Evolutionary conservation across 2,888 invertebrate species (phyloP).

Genomic region (Liopterus haemorrhoidalis): DNA sequence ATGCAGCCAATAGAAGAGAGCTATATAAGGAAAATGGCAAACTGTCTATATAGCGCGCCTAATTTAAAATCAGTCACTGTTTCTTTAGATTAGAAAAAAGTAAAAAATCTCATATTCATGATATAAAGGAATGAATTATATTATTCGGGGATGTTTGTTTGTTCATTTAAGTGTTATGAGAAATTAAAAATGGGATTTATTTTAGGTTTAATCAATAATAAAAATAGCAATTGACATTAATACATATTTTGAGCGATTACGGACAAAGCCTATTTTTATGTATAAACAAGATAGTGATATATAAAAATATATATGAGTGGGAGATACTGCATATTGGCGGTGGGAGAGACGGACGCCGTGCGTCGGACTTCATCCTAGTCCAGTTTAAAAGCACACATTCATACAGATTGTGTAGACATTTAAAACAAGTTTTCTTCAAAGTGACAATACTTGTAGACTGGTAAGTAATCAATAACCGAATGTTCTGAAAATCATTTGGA

Average conservation of each 20-base stretch:
- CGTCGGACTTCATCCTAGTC: constrained; percentile 21
- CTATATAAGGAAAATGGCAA: too few relatives aligned
- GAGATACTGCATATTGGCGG: constrained; percentile 19
- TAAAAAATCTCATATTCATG: too few relatives aligned
- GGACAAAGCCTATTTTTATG: constrained; percentile 17
- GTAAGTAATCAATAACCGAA: constrained; percentile 19
- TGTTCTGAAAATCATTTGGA: constrained; percentile 12
- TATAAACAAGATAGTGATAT: constrained; percentile 21
- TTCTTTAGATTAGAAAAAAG: too few relatives aligned
- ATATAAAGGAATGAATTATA: too few relatives aligned
- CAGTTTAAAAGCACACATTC: constrained; percentile 22
- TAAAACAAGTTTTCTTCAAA: constrained; percentile 9
- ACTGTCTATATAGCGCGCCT: too few relatives aligned
- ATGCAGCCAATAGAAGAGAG: too few relatives aligned
- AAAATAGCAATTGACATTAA: too few relatives aligned
- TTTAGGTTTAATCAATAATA: too few relatives aligned
- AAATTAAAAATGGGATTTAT: too few relatives aligned
- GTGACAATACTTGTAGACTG: constrained; percentile 17
- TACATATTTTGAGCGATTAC: constrained; percentile 10
- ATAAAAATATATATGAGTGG: constrained; percentile 24
- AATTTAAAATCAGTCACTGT: too few relatives aligned
- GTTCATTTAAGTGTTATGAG: too few relatives aligned
- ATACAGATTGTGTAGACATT: constrained; percentile 17
- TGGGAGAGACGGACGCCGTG: constrained; percentile 23
- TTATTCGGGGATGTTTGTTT: too few relatives aligned